Conservation (phyloP, 2,888 invertebrate genomes). For the Ormyrus pomaceus region DNA sequence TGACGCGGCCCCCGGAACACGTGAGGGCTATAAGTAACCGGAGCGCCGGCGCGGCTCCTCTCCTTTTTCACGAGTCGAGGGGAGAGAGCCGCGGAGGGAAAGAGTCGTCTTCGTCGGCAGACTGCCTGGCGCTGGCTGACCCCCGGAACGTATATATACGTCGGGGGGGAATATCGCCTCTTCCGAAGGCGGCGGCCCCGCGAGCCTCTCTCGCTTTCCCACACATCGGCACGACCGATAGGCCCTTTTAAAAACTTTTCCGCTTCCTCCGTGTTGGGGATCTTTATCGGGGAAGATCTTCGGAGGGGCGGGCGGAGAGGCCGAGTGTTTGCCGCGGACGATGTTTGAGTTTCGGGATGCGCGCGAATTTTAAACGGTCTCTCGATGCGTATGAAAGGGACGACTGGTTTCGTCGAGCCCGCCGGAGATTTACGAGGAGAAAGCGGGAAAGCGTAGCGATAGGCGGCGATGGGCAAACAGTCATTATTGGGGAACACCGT, state of each 20-base stretch:
- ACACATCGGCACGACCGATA: constrained; percentile 61
- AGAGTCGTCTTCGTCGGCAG: constrained; percentile 52
- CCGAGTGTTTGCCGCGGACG: neutral
- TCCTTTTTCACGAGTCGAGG: neutral
- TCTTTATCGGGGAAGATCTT: too few relatives aligned
- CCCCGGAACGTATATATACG: constrained; percentile 19
- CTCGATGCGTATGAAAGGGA: neutral
- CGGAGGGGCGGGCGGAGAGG: too few relatives aligned
- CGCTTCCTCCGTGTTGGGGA: neutral
- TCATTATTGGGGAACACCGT: too few relatives aligned
- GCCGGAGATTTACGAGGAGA: too few relatives aligned
- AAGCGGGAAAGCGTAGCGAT: too few relatives aligned
- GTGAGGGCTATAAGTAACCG: constrained; percentile 63
- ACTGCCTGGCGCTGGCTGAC: constrained; percentile 67
- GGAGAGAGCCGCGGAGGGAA: neutral
- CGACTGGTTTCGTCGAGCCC: too few relatives aligned
- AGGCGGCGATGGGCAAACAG: too few relatives aligned
- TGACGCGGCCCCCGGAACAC: constrained; percentile 60
- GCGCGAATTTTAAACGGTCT: too few relatives aligned
- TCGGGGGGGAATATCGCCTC: constrained; percentile 13
- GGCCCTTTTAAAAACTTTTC: constrained; percentile 2
- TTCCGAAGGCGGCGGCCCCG: neutral
- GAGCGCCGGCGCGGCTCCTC: constrained; percentile 12
- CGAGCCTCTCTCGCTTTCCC: constrained; percentile 55
- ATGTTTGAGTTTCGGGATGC: neutral